Evolutionary conservation across 2,888 invertebrate species (phyloP).

Genomic region (Anthophora plumipes): DNA sequence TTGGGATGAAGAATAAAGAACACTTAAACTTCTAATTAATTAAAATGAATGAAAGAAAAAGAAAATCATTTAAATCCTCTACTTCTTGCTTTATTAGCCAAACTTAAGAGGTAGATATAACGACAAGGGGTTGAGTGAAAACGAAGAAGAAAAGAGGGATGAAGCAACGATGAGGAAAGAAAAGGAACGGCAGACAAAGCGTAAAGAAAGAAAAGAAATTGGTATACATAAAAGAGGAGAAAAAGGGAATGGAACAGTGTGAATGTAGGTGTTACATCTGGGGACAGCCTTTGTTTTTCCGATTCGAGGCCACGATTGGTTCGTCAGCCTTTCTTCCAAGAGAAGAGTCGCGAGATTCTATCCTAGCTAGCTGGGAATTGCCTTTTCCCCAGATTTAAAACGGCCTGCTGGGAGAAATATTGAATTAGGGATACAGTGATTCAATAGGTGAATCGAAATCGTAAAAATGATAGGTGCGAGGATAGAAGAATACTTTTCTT

Average conservation of each 20-base stretch:
- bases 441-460: background rate
- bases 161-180: background rate
- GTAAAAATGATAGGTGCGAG: background rate
- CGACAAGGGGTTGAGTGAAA: background rate
- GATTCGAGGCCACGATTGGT: too few relatives aligned
- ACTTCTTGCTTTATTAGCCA: too few relatives aligned
- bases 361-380: background rate
- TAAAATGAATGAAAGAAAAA: too few relatives aligned
- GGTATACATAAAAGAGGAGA: background rate
- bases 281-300: slow-evolving; percentile 20
- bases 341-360: too few relatives aligned
- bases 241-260: too few relatives aligned
- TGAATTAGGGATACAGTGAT: background rate
- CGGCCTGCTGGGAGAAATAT: background rate
- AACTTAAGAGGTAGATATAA: background rate
- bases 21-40: too few relatives aligned
- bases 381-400: background rate
- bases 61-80: too few relatives aligned
- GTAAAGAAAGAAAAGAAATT: background rate
- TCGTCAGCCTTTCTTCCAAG: too few relatives aligned
- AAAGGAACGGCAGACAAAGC: background rate
- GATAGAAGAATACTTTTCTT: background rate
- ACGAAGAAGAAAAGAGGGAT: background rate
- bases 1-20: too few relatives aligned
- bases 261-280: background rate